Percentiles rank a stretch among this genome's conserved stretches.
These are phyloP conservation scores for Synanthedon tipuliformis DNA, from an alignment of 2,888 invertebrate genomes.

Conservation along the genomic window DNA sequence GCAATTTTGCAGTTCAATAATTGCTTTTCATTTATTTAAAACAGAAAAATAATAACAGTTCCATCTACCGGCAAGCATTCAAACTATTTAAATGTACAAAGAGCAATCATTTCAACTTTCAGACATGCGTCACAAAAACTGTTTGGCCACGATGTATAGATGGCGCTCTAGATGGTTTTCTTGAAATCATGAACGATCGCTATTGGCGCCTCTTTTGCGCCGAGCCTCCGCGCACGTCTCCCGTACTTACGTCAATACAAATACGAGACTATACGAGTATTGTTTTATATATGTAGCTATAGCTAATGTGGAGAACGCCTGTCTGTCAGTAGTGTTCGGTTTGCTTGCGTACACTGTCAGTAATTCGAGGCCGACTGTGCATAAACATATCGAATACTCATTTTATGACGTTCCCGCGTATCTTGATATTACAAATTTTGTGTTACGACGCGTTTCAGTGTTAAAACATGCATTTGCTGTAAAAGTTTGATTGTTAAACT, in stretches of 20 bases:
- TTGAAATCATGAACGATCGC: neutral
- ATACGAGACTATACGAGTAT: conserved; percentile 38
- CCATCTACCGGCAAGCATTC: no score
- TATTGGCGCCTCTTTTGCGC: neutral
- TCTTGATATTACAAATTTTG: conserved; percentile 39
- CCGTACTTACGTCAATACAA: conserved; percentile 59
- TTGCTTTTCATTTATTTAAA: no score
- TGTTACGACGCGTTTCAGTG: conserved; percentile 4
- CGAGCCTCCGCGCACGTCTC: conserved; percentile 5
- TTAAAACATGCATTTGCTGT: no score
- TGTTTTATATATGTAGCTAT: conserved; percentile 32
- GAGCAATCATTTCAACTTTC: no score
- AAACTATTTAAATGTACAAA: no score
- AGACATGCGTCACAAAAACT: no score
- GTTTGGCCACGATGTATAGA: conserved; percentile 1
- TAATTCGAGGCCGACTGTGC: conserved; percentile 49
- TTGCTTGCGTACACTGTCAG: conserved; percentile 52
- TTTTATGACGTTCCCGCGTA: conserved; percentile 39
- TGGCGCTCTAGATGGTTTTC: conserved; percentile 1
- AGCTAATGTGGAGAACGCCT: conserved; percentile 43
- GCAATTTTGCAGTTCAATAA: no score
- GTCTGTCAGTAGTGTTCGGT: conserved; percentile 49
- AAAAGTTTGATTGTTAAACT: no score
- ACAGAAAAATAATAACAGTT: no score
- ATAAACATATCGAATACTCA: conserved; percentile 34